A percentile compares a stretch with the other conserved stretches of the same genome.
These are phyloP conservation scores for Pongo abelii DNA, from an alignment of 2,113 vertebrate species.

Conservation along the genomic window DNA sequence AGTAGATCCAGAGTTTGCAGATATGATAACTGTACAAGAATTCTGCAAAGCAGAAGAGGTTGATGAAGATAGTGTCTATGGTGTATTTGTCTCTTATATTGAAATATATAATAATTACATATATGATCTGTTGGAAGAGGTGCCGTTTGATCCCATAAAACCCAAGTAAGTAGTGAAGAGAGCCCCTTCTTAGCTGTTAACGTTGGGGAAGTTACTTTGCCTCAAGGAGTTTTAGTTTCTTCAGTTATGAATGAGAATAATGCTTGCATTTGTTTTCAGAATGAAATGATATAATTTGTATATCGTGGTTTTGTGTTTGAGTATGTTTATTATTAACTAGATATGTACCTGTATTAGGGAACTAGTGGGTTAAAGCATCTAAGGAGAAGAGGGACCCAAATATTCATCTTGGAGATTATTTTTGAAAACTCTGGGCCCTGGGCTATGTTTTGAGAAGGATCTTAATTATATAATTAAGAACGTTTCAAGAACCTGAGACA, in stretches of 20 bases:
- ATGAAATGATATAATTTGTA: neutral
- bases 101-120: constrained; percentile 99
- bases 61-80: constrained; percentile 96
- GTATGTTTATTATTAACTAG: constrained; percentile 18
- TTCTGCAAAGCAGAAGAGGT: constrained; percentile 89
- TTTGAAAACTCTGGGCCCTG: neutral
- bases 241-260: neutral
- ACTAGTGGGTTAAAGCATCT: neutral
- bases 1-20: constrained; percentile 93
- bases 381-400: neutral
- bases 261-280: constrained; percentile 7
- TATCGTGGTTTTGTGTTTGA: neutral
- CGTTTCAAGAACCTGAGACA: neutral
- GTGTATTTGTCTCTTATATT: constrained; percentile 96
- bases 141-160: constrained; percentile 90
- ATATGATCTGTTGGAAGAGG: constrained; percentile 95
- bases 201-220: neutral
- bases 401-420: neutral
- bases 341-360: neutral
- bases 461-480: neutral
- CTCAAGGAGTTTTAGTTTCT: neutral
- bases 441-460: neutral
- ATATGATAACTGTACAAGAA: constrained; percentile 93
- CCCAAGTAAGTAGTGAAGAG: constrained; percentile 89
- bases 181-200: neutral